Evolutionary conservation across 2,113 vertebrate species (phyloP), one percentile per base, ranked within the genome.

Genomic region (Craseonycteris thonglongyai): DNA sequence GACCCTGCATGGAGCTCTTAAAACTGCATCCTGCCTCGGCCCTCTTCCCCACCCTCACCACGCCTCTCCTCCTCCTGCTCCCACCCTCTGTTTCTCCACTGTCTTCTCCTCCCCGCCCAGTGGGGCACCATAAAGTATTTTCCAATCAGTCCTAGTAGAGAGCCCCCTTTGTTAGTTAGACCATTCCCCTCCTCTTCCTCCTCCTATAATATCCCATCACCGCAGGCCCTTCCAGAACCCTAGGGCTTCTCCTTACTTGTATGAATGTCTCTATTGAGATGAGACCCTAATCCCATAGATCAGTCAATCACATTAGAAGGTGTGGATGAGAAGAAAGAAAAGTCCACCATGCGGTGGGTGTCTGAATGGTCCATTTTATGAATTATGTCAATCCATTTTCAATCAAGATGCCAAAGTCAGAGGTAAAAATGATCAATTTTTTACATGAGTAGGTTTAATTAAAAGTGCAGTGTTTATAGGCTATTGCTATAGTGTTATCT

Each of bases 311-410:
- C n/a, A 61, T 81, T n/a, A 35, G 21, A 40, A 82, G 28, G 33
- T 56, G 12, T 30, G 35, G 5, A 59, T 71, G 47, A 89, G 45
- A 88, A 14, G 38, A 72, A 40, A 58, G 63, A 15, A 80, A 18
- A 51, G 2, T 10, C 45, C 49, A 61, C 11, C 15, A 0, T 1
- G 3, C 0, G 4, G 35, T 16, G 49, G 8, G 7, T 16, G 59
- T 38, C 54, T 30, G 2, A 56, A 35, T 28, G 26, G 59, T 65
- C 59, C 47, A 63, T 51, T 56, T 90, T 33, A 14, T 33, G 45
- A 71, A 40, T 0, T 28, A 65, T 33, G 26, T 63, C 61, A 63
- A 6, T 35, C 21, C 28, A 40, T 19, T 76, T 18, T 19, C 21
- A 61, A 28, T 35, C 21, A 88, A 30, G 40, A 59, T 7, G 26